A percentile compares a stretch with the other conserved stretches of the same genome.
phyloP scores from a whole-genome alignment of 2,797 vertebrate genomes.

The Ateles fusciceps region DNA sequence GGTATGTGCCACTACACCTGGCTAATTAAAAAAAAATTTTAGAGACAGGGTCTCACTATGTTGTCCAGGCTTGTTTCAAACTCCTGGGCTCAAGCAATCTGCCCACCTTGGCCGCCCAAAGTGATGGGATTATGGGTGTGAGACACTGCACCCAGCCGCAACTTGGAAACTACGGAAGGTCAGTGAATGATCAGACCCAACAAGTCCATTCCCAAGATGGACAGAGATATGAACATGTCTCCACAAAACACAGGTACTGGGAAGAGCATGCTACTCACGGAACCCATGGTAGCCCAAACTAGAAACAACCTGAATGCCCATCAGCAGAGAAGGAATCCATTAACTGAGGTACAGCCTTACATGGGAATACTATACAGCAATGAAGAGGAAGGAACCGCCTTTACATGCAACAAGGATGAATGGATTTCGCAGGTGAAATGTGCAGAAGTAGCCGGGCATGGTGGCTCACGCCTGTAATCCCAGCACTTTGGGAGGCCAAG shows the following conservation, averaged over 20 bases:
- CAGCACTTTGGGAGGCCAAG: too few relatives aligned
- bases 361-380: accelerated
- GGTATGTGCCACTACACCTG: background rate
- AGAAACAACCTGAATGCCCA: accelerated
- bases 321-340: accelerated
- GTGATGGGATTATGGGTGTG: background rate
- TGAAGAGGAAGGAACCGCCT: accelerated
- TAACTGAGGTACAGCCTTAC: accelerated
- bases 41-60: background rate
- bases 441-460: too few relatives aligned
- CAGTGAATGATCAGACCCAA: background rate
- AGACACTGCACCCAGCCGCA: background rate
- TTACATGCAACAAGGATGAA: too few relatives aligned
- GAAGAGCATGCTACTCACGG: background rate
- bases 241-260: accelerated
- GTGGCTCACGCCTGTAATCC: too few relatives aligned
- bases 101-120: background rate
- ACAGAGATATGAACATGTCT: background rate
- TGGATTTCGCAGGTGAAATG: accelerated
- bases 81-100: background rate
- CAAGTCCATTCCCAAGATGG: background rate
- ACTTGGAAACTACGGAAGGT: background rate
- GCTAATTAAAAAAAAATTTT: background rate
- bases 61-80: background rate
- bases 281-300: background rate